phyloP scores from a whole-genome alignment of 2,113 vertebrate species.

The Pycnonotus jocosus region DNA sequence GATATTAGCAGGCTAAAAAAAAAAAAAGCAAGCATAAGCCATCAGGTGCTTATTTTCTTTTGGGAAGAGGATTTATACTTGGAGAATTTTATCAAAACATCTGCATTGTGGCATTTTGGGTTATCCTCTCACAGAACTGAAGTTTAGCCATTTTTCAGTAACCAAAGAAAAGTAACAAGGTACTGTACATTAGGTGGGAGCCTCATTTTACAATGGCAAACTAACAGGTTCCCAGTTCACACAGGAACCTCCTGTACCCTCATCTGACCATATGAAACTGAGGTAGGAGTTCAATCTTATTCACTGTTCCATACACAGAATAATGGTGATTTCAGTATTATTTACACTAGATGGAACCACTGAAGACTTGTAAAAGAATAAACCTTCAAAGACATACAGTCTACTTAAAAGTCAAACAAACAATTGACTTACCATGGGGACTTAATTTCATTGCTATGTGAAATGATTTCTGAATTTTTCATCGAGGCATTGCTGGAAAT shows the following conservation, averaged over 20 bases:
- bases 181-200: neutral
- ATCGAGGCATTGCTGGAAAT: neutral
- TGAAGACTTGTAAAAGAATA: neutral
- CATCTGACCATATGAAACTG: neutral
- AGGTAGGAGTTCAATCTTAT: neutral
- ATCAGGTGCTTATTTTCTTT: neutral
- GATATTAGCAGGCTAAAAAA: neutral
- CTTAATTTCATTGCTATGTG: neutral
- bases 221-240: neutral
- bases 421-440: neutral
- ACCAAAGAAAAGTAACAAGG: neutral
- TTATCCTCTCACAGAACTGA: neutral
- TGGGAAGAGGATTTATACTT: neutral
- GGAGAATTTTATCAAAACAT: neutral
- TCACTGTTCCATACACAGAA: neutral
- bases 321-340: neutral
- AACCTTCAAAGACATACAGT: neutral
- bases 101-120: neutral
- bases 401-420: slow-evolving; percentile 20
- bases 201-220: neutral
- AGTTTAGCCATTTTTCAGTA: neutral
- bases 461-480: slow-evolving; percentile 26
- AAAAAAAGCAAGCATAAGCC: neutral
- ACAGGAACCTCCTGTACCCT: neutral
- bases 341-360: neutral